Conservation (phyloP, 1,140 invertebrate species). For the Drosophila hydei region DNA sequence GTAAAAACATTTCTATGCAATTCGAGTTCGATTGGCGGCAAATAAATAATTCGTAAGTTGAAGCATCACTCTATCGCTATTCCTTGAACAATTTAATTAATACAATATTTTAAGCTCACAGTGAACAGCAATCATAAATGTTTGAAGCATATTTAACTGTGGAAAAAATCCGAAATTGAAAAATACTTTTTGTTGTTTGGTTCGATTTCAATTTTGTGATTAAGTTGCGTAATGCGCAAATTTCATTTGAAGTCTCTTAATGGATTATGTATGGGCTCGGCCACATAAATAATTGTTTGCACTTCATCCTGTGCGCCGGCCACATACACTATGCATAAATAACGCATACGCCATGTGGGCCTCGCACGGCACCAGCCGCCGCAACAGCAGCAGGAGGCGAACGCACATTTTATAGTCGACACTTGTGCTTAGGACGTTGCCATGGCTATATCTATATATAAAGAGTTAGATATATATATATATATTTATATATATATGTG, state of each 20-base stretch:
- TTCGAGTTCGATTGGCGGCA: too few relatives aligned
- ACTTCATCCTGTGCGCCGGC: conserved; percentile 24
- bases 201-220: conserved; percentile 15
- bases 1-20: too few relatives aligned
- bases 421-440: conserved; percentile 47
- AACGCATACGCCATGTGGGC: conserved; percentile 66
- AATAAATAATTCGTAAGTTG: too few relatives aligned
- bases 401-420: conserved; percentile 47
- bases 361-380: conserved; percentile 7
- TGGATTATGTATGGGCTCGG: conserved; percentile 46
- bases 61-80: too few relatives aligned
- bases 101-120: background rate
- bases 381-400: background rate
- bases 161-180: background rate
- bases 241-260: conserved; percentile 25
- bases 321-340: conserved; percentile 55
- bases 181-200: conserved; percentile 7
- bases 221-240: conserved; percentile 24
- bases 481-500: conserved; percentile 1
- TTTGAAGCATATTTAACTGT: background rate
- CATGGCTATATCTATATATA: conserved; percentile 30
- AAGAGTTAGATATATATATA: conserved; percentile 18
- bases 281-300: conserved; percentile 45
- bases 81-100: background rate
- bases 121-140: background rate